These are phyloP conservation scores for Stegana nigrithorax DNA, from an alignment of 2,888 invertebrate genomes.

Conservation along the genomic window DNA sequence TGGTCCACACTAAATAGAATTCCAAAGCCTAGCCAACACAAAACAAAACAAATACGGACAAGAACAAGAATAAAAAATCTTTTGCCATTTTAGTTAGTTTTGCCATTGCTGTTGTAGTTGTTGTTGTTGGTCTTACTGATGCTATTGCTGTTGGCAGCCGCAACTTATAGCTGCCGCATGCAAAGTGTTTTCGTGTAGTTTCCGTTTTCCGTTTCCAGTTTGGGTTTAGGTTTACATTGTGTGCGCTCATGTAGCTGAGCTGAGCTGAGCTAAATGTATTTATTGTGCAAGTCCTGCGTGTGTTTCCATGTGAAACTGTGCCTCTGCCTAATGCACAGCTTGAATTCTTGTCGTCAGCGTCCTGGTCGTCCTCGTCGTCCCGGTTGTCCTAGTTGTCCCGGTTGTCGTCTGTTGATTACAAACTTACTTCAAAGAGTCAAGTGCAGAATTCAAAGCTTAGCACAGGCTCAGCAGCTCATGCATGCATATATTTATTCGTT, in stretches of 20 bases:
- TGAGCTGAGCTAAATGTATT: neutral
- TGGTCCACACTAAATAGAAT: too few species aligned
- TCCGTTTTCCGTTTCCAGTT: conserved; percentile 18
- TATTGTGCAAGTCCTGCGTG: neutral
- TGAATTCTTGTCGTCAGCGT: conserved; percentile 1
- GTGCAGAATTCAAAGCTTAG: too few species aligned
- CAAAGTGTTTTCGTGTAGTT: conserved; percentile 12
- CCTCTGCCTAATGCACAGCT: conserved; percentile 2
- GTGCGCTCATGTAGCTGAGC: too few species aligned
- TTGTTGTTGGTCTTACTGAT: too few species aligned
- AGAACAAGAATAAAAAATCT: neutral
- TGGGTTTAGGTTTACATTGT: conserved; percentile 15
- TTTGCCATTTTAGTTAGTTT: too few species aligned
- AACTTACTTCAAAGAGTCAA: conserved; percentile 8
- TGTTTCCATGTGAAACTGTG: neutral
- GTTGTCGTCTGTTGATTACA: neutral
- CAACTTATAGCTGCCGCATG: too few species aligned
- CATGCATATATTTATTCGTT: conserved; percentile 2
- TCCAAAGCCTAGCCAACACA: too few species aligned
- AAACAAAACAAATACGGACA: too few species aligned
- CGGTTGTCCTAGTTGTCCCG: neutral
- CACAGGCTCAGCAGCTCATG: too few species aligned
- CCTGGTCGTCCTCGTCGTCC: neutral
- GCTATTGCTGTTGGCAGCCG: too few species aligned
- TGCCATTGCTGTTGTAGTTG: neutral